Evolutionary conservation across 2,113 vertebrate species (phyloP).

Genomic region (Paralichthys olivaceus): DNA sequence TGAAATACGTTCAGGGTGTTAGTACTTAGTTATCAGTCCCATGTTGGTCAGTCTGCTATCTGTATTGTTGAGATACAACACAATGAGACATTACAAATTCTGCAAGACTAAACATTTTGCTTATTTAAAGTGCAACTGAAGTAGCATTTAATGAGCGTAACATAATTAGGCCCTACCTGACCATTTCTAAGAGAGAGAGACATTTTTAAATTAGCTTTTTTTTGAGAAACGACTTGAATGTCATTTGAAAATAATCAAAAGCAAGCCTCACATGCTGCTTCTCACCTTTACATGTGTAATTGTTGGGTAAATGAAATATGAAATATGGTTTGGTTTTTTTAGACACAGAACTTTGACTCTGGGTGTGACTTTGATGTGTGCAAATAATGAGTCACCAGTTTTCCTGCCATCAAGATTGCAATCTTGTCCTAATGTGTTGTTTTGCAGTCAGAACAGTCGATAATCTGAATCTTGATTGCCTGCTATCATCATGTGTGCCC

Average conservation of each 20-base stretch:
- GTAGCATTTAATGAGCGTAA: too few species aligned
- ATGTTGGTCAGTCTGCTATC: too few species aligned
- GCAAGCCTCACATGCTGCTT: background rate
- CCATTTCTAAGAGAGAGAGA: too few species aligned
- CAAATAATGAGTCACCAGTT: background rate
- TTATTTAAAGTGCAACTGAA: too few species aligned
- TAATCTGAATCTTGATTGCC: conserved; percentile 11
- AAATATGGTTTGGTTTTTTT: background rate
- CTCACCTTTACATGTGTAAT: background rate
- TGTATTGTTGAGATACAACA: too few species aligned
- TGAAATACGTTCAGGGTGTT: too few species aligned
- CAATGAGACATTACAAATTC: too few species aligned
- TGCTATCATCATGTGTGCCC: background rate
- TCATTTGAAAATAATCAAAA: background rate
- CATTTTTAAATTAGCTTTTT: too few species aligned
- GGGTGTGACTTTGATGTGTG: background rate
- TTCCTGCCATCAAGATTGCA: background rate
- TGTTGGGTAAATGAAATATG: background rate
- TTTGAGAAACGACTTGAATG: too few species aligned
- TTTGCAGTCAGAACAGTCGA: background rate
- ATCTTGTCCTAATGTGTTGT: conserved; percentile 6
- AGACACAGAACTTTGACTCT: background rate
- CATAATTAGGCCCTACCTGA: too few species aligned
- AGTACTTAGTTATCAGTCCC: too few species aligned
- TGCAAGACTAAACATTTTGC: too few species aligned